These are phyloP conservation scores for Pammene fasciana DNA, from an alignment of 2,888 invertebrate genomes.

Conservation along the genomic window DNA sequence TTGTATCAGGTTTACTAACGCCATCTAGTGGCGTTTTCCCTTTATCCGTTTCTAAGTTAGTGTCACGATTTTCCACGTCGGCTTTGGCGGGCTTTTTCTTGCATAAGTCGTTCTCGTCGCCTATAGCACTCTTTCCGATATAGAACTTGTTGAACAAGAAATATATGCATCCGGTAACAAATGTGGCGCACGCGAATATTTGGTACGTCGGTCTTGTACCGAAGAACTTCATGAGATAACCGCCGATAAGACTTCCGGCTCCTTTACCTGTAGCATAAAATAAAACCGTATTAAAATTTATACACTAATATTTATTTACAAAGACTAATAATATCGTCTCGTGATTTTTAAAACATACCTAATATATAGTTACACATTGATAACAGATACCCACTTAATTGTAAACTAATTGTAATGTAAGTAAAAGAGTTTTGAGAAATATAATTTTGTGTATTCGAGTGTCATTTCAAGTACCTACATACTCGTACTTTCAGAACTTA, in stretches of 20 bases:
- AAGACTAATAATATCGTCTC: too few relatives aligned
- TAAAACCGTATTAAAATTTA: not conserved
- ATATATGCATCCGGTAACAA: slow-evolving; percentile 86
- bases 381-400: too few relatives aligned
- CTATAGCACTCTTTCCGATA: slow-evolving; percentile 81
- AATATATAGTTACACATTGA: too few relatives aligned
- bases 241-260: slow-evolving; percentile 89
- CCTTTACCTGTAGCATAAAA: slow-evolving; percentile 84
- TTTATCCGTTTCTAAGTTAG: slow-evolving; percentile 57
- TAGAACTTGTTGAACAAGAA: slow-evolving; percentile 87
- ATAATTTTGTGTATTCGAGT: too few relatives aligned
- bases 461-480: too few relatives aligned
- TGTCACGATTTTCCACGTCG: slow-evolving; percentile 68
- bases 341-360: too few relatives aligned
- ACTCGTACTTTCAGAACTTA: too few relatives aligned
- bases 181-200: slow-evolving; percentile 85
- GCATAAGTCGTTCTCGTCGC: slow-evolving; percentile 82
- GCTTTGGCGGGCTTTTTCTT: slow-evolving; percentile 77
- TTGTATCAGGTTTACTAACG: slow-evolving; percentile 54
- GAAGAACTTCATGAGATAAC: slow-evolving; percentile 88
- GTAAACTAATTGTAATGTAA: too few relatives aligned
- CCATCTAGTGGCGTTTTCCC: slow-evolving; percentile 58
- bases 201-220: slow-evolving; percentile 89
- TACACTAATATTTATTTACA: not conserved
- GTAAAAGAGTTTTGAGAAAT: too few relatives aligned